Base-by-base conservation (phyloP, 1,140 invertebrate genomes). In the Thereuonema tuberculata region DNA sequence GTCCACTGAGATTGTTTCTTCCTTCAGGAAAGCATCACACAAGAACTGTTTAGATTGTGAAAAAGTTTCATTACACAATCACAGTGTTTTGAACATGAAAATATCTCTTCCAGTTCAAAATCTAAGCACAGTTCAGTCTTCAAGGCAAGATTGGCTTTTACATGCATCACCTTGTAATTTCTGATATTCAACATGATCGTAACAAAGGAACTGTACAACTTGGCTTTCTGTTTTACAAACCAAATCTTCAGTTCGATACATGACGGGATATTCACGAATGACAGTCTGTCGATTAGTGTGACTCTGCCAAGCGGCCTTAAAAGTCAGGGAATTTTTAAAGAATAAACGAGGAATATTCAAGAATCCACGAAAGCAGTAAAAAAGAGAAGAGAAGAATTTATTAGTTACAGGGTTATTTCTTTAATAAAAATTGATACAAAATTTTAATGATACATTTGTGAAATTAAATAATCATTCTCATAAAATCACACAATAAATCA, bases 161-260 rank as follows among this genome's bases (percentile, higher is more conserved):
- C 58, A 54, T 2, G 21, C 58, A 25, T 53, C 58, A 25, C 58
- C 58, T 49, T 59, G 49, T 20, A 59, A 24, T 24, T 29, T 49
- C 20, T 59, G 24, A 43, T 59, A 59, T 25, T 59, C 46, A 2
- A 59, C 58, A 47, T 59, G 58, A 53, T 59, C 58, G 27, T 59
- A 59, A 14, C 58, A 31, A 2, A 59, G 25, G 25, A 59, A 59
- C 49, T 59, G 46, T 3, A 59, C 26, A 2, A 59, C 47, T 27
- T 53, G 43, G 26, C 24, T 59, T 24, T 59, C 58, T 2, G 25
- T 27, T 9, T 59, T 59, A 5, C 26, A 25, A 12, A 37, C 58
- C 5, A 54, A 9, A 28, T 59, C 49, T 50, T 59, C 49, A 12
- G 9, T 49, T 17, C 58, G 48, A 29, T 59, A 59, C 58, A 59